A percentile compares a stretch with the other conserved stretches of the same genome.
These are phyloP conservation scores for Carettochelys insculpta DNA, from an alignment of 2,113 vertebrate species.

Conservation along the genomic window DNA sequence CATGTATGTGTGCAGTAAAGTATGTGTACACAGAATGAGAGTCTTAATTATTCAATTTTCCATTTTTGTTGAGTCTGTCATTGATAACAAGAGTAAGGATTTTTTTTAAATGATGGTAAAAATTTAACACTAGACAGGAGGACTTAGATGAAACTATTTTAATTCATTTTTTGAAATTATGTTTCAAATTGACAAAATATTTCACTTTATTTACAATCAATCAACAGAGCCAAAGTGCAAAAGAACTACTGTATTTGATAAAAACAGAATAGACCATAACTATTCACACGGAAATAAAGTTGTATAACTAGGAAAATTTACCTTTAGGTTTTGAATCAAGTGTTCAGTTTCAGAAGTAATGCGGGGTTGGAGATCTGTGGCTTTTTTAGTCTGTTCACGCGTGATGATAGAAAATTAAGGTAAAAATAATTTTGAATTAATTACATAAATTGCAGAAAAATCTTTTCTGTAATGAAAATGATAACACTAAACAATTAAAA, in stretches of 20 bases:
- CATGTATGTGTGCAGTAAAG: no score
- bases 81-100: neutral
- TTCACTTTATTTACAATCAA: neutral
- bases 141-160: neutral
- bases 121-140: neutral
- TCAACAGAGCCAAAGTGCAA: neutral
- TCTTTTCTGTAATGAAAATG: neutral
- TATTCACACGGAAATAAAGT: neutral
- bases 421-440: neutral
- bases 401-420: constrained; percentile 6
- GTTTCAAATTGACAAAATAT: neutral
- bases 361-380: neutral
- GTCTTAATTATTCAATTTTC: neutral
- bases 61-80: neutral
- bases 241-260: neutral
- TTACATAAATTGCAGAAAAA: neutral
- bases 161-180: neutral
- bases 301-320: neutral
- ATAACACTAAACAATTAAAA: neutral
- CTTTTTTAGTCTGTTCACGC: constrained; percentile 25
- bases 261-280: neutral
- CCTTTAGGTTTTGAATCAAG: constrained; percentile 27
- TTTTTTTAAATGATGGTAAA: neutral
- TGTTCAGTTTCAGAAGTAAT: constrained; percentile 20
- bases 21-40: no score